Conservation (phyloP, 2,888 invertebrate species). For the Ichneumon xanthorius region DNA sequence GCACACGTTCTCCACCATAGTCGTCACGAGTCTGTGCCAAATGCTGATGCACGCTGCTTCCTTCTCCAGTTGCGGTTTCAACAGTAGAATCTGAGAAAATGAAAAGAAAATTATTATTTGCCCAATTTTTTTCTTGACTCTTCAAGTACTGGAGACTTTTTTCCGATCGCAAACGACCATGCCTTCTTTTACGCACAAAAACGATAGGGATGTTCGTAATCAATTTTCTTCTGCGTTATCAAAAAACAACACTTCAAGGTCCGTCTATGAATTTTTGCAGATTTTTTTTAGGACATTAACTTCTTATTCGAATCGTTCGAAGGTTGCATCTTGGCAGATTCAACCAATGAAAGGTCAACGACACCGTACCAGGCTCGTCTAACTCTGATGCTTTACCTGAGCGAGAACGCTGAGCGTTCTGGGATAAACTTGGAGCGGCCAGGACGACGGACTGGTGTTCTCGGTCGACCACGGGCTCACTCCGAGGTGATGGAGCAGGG, state of each 20-base stretch:
- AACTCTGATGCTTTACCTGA: slow-evolving; percentile 86
- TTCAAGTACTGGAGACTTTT: too few relatives aligned
- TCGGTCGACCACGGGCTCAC: slow-evolving; percentile 91
- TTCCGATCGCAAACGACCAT: too few relatives aligned
- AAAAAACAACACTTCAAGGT: background rate
- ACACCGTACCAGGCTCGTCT: background rate
- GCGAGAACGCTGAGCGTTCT: slow-evolving; percentile 93
- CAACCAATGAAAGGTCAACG: too few relatives aligned
- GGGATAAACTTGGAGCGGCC: slow-evolving; percentile 92
- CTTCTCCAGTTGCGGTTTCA: slow-evolving; percentile 93
- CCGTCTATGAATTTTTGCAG: background rate
- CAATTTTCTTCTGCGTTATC: background rate
- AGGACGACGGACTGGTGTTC: slow-evolving; percentile 86
- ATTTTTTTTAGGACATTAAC: background rate
- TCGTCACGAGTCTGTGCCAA: slow-evolving; percentile 96
- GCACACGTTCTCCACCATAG: slow-evolving; percentile 94
- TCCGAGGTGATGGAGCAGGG: slow-evolving; percentile 90
- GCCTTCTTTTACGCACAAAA: too few relatives aligned
- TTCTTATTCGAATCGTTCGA: too few relatives aligned
- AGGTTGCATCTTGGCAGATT: too few relatives aligned
- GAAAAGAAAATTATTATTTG: slow-evolving; percentile 35
- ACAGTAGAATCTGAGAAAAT: slow-evolving; percentile 88
- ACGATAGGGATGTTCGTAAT: too few relatives aligned
- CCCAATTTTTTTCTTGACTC: background rate
- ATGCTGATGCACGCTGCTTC: slow-evolving; percentile 96